Evolutionary conservation across 2,797 vertebrate genomes (phyloP), one percentile per base, ranked within the genome.

Genomic region (Spea hammondii): DNA sequence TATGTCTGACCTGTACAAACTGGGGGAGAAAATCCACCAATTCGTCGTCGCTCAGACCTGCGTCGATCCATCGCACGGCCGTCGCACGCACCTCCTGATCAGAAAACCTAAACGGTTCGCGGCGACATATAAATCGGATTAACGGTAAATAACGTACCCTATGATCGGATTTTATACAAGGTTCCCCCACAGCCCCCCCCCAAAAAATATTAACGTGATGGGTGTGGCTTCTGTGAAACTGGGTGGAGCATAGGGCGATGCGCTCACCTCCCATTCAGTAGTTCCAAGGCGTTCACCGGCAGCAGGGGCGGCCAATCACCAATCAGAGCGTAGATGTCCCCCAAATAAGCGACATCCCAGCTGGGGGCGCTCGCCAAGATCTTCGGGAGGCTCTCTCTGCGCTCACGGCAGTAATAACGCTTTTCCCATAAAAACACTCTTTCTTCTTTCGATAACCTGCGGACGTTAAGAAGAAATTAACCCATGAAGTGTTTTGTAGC

Each of bases 401-500:
- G 88, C 81, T 86, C 88, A 69, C 88, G 78, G 84, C 96, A 98
- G 84, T 96, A 92, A 79, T 94, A 90, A 72, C 93, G 91, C 74
- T 95, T 96, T 83, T 99, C 95, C 98, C 98, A 99, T n/a, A 99
- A 86, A 83, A 99, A 93, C 76, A 92, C 91, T 87, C 93, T 95
- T 73, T 99, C 96, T n/a, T 95, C 93, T 68, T 94, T 95, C 11
- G 94, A 94, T 45, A 99, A 86, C 84, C 97, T 99, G 89, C 46
- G 10, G 51, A 46, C 0, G 17, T 11, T 51, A 64, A 53, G 10
- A 53, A 53, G 51, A 69, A 14, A 44, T 32, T 32, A 32, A 9
- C 44, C 8, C 9, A 9, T 5, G 12, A 65, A 65, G 64, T 44
- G 12, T 13, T 60, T 13, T 60, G 1, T 32, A 32, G 32, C 32